Percentiles rank a stretch among this genome's conserved stretches.
Conservation (phyloP, 2,113 vertebrate genomes). For the Argyrosomus japonicus region DNA sequence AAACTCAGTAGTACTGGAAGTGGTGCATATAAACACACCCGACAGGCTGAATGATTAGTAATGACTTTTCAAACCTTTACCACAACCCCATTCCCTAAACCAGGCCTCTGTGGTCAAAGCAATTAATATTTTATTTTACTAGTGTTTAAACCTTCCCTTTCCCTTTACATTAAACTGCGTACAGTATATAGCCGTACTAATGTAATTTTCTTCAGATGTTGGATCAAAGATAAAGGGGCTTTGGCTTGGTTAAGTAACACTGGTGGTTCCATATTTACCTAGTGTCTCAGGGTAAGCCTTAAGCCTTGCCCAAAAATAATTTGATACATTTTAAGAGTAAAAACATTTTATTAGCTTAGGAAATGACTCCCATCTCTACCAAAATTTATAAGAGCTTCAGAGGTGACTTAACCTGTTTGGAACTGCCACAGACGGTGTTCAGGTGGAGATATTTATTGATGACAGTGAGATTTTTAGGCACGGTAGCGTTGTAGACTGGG, state of each 20-base stretch:
- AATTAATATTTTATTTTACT: conserved; percentile 66
- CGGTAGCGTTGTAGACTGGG: neutral
- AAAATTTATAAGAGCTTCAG: neutral
- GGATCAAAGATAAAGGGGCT: neutral
- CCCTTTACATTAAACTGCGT: conserved; percentile 13
- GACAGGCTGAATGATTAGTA: conserved; percentile 74
- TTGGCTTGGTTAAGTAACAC: neutral
- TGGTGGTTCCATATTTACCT: conserved; percentile 5
- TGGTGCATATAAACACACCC: conserved; percentile 71
- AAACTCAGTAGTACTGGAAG: conserved; percentile 73
- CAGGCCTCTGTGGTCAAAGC: conserved; percentile 53
- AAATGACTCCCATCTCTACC: neutral
- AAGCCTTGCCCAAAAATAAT: neutral
- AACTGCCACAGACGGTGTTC: neutral
- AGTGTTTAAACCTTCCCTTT: conserved; percentile 38
- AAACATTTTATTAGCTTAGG: neutral
- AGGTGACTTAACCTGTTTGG: neutral
- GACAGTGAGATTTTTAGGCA: neutral
- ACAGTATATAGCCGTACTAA: neutral
- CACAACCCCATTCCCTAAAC: conserved; percentile 56
- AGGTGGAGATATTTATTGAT: neutral
- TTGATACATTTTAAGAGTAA: neutral
- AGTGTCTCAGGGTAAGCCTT: neutral
- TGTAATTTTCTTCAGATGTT: conserved; percentile 32
- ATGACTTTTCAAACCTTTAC: conserved; percentile 74